Evolutionary conservation across 2,113 vertebrate species (phyloP), one percentile per base, ranked within the genome.

Genomic region (Calonectris borealis): DNA sequence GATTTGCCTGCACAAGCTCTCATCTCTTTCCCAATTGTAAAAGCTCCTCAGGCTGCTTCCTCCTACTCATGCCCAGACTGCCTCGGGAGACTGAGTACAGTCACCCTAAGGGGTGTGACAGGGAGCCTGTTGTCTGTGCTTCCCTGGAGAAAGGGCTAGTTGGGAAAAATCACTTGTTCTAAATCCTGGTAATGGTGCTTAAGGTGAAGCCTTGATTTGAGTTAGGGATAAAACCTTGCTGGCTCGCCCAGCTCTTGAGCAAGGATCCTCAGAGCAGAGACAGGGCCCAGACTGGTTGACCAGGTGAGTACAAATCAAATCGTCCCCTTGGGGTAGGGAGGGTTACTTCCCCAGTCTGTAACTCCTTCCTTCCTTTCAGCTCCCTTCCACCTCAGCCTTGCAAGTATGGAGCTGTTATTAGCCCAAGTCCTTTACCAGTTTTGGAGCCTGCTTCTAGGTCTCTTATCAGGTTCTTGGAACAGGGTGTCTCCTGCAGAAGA

Each of bases 271-370:
- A 48, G 54, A 72, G 65, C 69, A 68, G 62, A 46, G 64, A 18
- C 24, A 52, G 31, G 40, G 36, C 34, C 31, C 42, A 25, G 38
- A 18, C 55, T 29, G 25, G 22, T 31, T 44, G 46, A 38, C 34
- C 11, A 32, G 17, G 9, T 70, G 25, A 36, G 20, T 22, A 51
- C 6, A 13, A 27, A 19, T 44, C 7, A 15, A 27, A 19, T 44
- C 1, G 0, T 78, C 44, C 36, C 17, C n/a, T 6, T 46, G 22
- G 36, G 6, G 9, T 31, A 27, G 52, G 21, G 8, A 86, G 4
- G 4, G n/a, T 78, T 75, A 65, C 29, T 78, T 91, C n/a, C 44
- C n/a, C 38, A 75, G 4, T 46, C 20, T 60, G 18, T 24, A 49
- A 66, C n/a, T 79, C 66, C 16, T 70, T 58, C 54, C 54, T 83